Percentiles rank a stretch among this genome's conserved stretches.
These are phyloP conservation scores for western clawed frog (Xenopus tropicalis) DNA, from an alignment of 2,113 vertebrate genomes.

Conservation along the genomic window DNA sequence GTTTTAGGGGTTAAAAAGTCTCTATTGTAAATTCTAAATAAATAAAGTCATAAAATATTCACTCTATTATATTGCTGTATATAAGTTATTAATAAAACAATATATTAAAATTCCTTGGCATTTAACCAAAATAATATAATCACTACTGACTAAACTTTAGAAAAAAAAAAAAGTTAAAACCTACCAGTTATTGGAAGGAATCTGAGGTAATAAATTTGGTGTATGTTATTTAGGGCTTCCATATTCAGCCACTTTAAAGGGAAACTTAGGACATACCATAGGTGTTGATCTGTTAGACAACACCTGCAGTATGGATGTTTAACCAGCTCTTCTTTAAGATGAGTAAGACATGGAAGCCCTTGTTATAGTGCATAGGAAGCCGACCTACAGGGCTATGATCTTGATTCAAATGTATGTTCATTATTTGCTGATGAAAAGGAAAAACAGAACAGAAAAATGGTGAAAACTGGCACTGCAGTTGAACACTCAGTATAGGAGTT, in stretches of 20 bases:
- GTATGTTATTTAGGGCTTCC: background rate
- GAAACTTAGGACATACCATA: too few relatives aligned
- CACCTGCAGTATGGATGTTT: background rate
- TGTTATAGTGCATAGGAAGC: slow-evolving; percentile 2
- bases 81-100: background rate
- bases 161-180: background rate
- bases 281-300: too few relatives aligned
- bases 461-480: background rate
- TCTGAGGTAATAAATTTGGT: background rate
- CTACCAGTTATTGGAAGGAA: background rate
- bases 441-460: background rate
- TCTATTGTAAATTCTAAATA: background rate
- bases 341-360: background rate
- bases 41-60: background rate
- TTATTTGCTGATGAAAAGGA: background rate
- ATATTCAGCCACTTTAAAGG: too few relatives aligned
- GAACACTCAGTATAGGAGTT: background rate
- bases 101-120: too few relatives aligned
- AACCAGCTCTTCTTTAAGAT: background rate
- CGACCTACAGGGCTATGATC: background rate
- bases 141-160: too few relatives aligned
- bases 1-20: background rate
- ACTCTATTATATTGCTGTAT: background rate
- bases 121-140: too few relatives aligned
- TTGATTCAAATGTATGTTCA: background rate